phyloP scores from a whole-genome alignment of 2,888 invertebrate genomes.

The Reticulitermes lucifugus region DNA sequence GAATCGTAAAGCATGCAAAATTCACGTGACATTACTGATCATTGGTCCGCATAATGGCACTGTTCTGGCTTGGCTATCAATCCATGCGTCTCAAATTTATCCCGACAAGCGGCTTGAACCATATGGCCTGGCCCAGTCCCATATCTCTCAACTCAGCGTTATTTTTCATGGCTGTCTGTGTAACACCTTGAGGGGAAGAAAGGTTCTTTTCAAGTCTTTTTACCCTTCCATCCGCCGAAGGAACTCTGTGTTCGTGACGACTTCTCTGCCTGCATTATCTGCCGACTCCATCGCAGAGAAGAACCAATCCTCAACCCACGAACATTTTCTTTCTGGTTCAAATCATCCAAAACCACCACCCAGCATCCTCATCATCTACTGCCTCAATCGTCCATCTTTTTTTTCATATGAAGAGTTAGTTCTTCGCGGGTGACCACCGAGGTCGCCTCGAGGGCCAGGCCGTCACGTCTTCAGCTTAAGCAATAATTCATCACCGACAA shows the following conservation, averaged over 20 bases:
- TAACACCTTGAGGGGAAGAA: constrained; percentile 28
- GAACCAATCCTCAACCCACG: constrained; percentile 32
- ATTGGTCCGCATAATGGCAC: not conserved
- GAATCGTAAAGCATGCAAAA: not conserved
- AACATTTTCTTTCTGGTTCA: constrained; percentile 31
- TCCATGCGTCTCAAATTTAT: constrained; percentile 17
- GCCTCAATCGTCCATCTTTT: not conserved
- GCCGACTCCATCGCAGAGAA: constrained; percentile 16
- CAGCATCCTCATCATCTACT: constrained; percentile 9
- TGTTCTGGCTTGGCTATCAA: constrained; percentile 13
- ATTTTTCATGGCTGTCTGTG: constrained; percentile 7
- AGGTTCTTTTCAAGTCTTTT: not conserved
- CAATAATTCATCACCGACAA: constrained; percentile 41
- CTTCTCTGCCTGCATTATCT: constrained; percentile 24
- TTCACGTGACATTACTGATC: not conserved
- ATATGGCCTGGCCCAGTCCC: not conserved
- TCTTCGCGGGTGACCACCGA: constrained; percentile 1
- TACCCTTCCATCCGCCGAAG: not conserved
- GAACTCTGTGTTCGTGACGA: constrained; percentile 3
- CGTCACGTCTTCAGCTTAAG: constrained; percentile 31
- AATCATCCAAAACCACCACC: constrained; percentile 12
- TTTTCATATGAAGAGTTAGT: not conserved
- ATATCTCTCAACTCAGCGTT: constrained; percentile 4
- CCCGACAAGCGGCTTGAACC: not conserved
- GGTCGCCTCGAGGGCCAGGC: constrained; percentile 28